A percentile compares a stretch with the other conserved stretches of the same genome.
Evolutionary conservation across 2,797 vertebrate species (phyloP).

Genomic region (Acomys russatus): DNA sequence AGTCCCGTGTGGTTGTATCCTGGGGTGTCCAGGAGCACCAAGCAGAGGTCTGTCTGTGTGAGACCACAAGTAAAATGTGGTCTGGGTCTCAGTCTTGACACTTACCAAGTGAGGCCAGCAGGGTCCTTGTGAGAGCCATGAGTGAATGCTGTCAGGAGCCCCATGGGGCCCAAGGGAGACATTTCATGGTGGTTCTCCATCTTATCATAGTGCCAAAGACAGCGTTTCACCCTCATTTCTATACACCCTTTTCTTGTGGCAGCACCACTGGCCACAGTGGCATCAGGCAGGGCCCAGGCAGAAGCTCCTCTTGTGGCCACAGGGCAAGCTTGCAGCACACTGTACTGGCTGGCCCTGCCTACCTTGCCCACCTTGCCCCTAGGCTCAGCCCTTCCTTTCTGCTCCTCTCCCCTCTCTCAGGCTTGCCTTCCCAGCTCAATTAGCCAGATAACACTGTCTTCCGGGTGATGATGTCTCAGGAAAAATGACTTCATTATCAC

Average conservation of each 20-base stretch:
- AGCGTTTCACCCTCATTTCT: not conserved
- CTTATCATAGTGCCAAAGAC: not conserved
- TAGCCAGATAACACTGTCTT: conserved; percentile 5
- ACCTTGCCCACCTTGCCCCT: not conserved
- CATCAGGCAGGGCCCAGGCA: not conserved
- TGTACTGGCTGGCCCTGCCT: not conserved
- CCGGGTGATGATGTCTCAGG: conserved; percentile 75
- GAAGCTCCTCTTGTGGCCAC: not conserved
- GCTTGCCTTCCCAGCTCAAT: not conserved
- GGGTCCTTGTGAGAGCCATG: not conserved
- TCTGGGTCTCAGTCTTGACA: not conserved
- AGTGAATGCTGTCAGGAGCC: not conserved
- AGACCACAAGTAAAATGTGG: too few relatives aligned
- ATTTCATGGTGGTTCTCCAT: not conserved
- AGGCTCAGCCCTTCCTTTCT: too few relatives aligned
- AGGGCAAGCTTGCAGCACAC: not conserved
- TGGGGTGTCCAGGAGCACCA: not conserved
- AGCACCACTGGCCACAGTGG: not conserved
- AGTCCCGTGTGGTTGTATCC: not conserved
- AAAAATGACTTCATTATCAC: conserved; percentile 81
- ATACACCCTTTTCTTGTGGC: not conserved
- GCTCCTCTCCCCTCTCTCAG: not conserved
- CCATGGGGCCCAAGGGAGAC: accelerated
- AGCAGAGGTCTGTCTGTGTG: not conserved
- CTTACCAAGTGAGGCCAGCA: not conserved